Percentiles rank a stretch among this genome's conserved stretches.
phyloP scores from a whole-genome alignment of 2,113 vertebrate genomes.

The Xyrauchen texanus region DNA sequence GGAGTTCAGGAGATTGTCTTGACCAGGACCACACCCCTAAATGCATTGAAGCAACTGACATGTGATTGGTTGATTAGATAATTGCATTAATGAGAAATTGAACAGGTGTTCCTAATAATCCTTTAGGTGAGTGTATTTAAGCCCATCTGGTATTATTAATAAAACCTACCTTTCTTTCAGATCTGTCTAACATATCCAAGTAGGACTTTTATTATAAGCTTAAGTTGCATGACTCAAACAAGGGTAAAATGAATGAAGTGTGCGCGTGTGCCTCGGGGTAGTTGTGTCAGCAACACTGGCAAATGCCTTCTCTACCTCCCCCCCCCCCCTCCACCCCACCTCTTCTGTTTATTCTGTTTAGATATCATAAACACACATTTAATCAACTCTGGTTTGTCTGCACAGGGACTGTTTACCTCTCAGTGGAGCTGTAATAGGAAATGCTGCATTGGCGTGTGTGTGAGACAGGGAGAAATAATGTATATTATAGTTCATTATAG shows the following conservation, averaged over 20 bases:
- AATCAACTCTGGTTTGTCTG: not conserved
- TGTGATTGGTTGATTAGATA: too few species aligned
- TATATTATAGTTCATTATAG: not conserved
- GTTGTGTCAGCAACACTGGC: not conserved
- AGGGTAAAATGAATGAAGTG: not conserved
- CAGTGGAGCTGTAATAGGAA: conserved; percentile 2
- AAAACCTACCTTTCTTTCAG: too few species aligned
- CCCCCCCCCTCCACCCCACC: too few species aligned
- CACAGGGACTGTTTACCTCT: not conserved
- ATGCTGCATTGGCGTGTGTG: not conserved
- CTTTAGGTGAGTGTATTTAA: too few species aligned
- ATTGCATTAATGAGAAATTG: too few species aligned
- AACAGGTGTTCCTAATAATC: too few species aligned
- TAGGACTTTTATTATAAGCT: not conserved
- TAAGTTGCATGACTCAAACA: not conserved
- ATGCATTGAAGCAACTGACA: too few species aligned
- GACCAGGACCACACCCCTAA: too few species aligned
- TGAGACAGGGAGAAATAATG: not conserved
- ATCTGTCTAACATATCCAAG: not conserved
- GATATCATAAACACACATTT: not conserved
- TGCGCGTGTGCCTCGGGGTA: not conserved
- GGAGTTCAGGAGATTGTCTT: too few species aligned
- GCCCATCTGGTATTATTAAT: too few species aligned
- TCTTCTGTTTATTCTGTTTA: conserved; percentile 27
- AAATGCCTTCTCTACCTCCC: too few species aligned